A percentile compares a stretch with the other conserved stretches of the same genome.
phyloP scores from a whole-genome alignment of 2,888 invertebrate genomes.

The Microchrysa polita region DNA sequence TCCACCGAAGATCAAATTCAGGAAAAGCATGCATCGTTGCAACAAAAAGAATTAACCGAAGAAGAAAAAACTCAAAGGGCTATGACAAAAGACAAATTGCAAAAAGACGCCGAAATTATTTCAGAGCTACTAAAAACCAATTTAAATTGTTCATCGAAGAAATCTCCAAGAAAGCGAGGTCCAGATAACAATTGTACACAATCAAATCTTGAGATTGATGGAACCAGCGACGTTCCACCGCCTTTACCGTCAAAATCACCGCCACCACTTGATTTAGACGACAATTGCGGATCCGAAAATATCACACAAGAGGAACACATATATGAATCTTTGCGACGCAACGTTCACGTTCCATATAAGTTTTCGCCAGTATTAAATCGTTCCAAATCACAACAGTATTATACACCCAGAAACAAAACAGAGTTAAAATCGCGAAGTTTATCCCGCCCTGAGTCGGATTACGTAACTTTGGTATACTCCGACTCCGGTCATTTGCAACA shows the following conservation, averaged over 20 bases:
- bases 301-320: constrained; percentile 57
- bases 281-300: neutral
- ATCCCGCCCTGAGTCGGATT: constrained; percentile 62
- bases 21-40: neutral
- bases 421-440: constrained; percentile 54
- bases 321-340: constrained; percentile 62
- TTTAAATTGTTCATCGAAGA: constrained; percentile 80
- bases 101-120: constrained; percentile 70
- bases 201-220: constrained; percentile 51
- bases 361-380: constrained; percentile 62
- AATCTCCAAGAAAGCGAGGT: constrained; percentile 70
- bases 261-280: constrained; percentile 59
- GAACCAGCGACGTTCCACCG: constrained; percentile 51
- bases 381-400: constrained; percentile 59
- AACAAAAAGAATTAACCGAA: constrained; percentile 7
- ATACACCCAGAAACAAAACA: constrained; percentile 52
- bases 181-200: constrained; percentile 53
- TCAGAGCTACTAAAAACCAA: constrained; percentile 85
- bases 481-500: constrained; percentile 59
- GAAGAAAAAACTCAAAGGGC: constrained; percentile 34
- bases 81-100: constrained; percentile 65
- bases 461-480: constrained; percentile 62
- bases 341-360: constrained; percentile 65
- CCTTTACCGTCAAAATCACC: constrained; percentile 62
- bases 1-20: constrained; percentile 56